Conservation (phyloP, 2,113 vertebrate species). For the Trichechus manatus region DNA sequence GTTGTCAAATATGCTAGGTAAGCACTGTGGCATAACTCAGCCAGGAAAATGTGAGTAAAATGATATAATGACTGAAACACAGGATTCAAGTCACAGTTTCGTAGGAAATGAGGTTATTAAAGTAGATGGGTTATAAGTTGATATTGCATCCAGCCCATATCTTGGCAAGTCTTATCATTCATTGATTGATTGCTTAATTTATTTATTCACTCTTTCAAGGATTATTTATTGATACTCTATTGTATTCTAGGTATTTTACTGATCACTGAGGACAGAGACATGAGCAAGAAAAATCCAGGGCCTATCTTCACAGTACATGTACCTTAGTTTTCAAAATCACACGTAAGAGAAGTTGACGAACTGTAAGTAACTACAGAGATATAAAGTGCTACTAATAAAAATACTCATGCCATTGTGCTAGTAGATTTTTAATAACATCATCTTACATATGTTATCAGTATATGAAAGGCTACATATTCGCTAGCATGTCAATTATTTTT, state of each 20-base stretch:
- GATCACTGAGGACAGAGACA: not conserved
- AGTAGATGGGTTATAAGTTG: not conserved
- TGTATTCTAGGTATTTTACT: not conserved
- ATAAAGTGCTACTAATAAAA: not conserved
- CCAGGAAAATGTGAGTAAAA: not conserved
- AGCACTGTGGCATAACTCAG: not conserved
- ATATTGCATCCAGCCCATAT: not conserved
- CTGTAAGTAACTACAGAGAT: not conserved
- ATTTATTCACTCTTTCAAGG: slow-evolving; percentile 19
- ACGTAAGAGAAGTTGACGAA: not conserved
- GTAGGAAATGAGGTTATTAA: slow-evolving; percentile 1
- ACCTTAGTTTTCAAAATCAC: not conserved
- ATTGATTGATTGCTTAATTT: slow-evolving; percentile 9
- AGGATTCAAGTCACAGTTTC: not conserved
- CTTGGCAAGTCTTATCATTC: not conserved
- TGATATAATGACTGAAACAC: not conserved
- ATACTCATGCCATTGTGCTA: not conserved
- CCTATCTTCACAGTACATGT: not conserved
- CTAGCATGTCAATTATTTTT: not conserved
- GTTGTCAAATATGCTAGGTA: not conserved
- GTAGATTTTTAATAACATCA: not conserved
- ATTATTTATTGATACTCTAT: not conserved
- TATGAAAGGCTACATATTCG: not conserved
- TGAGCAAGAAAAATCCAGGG: not conserved
- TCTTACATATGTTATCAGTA: not conserved